A percentile compares a stretch with the other conserved stretches of the same genome.
Evolutionary conservation across 53 echinoderm and acorn worm genomes (phyloP).

Genomic region (Temnopleurus reevesii): DNA sequence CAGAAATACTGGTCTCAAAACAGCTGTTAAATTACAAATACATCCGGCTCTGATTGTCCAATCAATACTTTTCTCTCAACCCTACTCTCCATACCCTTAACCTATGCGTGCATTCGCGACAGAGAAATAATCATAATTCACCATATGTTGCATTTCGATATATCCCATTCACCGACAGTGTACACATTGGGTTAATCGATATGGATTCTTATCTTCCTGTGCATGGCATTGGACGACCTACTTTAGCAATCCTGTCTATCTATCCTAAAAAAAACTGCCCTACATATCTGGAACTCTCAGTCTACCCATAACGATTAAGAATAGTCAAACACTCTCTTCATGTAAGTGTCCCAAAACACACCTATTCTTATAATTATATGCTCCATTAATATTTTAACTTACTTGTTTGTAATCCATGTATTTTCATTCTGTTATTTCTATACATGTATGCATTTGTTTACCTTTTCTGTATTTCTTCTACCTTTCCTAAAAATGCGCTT

Average conservation of each 20-base stretch:
- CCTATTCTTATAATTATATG: not conserved
- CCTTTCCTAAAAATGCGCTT: too few relatives aligned
- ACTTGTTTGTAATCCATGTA: too few relatives aligned
- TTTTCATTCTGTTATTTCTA: too few relatives aligned
- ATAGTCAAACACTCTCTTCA: too few relatives aligned
- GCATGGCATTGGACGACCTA: not conserved
- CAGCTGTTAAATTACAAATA: slow-evolving; percentile 33
- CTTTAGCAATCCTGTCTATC: not conserved
- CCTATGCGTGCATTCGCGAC: not conserved
- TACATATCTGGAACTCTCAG: too few relatives aligned
- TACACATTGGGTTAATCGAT: not conserved
- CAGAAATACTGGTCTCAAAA: not conserved
- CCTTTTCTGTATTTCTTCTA: too few relatives aligned
- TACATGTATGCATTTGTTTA: too few relatives aligned
- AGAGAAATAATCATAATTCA: slow-evolving; percentile 25
- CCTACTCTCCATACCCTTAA: not conserved
- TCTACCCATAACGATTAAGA: too few relatives aligned
- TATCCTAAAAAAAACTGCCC: too few relatives aligned
- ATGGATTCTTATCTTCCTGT: not conserved
- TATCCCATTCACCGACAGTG: not conserved
- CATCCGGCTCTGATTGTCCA: slow-evolving; percentile 46
- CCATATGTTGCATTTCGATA: slow-evolving; percentile 42
- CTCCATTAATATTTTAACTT: too few relatives aligned
- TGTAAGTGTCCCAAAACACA: too few relatives aligned
- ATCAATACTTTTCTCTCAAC: slow-evolving; percentile 40